A percentile compares a stretch with the other conserved stretches of the same genome.
These are phyloP conservation scores for Subacronicta megacephala DNA, from an alignment of 2,888 invertebrate genomes.

Conservation along the genomic window DNA sequence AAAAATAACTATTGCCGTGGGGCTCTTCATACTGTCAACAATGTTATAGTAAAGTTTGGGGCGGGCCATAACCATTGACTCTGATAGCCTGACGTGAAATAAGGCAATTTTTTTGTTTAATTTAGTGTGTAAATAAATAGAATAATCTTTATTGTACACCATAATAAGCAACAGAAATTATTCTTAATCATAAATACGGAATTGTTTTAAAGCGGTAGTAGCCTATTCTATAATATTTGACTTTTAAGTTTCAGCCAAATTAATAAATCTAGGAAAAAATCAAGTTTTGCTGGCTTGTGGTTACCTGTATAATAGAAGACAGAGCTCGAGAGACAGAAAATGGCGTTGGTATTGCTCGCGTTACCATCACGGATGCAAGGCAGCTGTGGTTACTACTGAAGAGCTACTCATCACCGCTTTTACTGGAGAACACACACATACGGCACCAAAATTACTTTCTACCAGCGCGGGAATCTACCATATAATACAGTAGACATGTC, in stretches of 20 bases:
- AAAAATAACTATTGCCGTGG: too few species aligned
- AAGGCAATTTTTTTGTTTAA: too few species aligned
- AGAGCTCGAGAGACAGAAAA: conserved; percentile 12
- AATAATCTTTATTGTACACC: too few species aligned
- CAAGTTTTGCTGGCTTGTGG: conserved; percentile 5
- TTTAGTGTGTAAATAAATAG: too few species aligned
- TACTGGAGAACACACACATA: conserved; percentile 24
- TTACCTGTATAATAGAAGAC: conserved; percentile 27
- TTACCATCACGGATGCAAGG: conserved; percentile 37
- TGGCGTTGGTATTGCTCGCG: conserved; percentile 30
- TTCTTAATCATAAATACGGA: too few species aligned
- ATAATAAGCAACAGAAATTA: too few species aligned
- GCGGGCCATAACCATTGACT: too few species aligned
- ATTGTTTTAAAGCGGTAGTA: too few species aligned
- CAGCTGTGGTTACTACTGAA: conserved; percentile 27
- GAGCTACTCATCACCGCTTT: conserved; percentile 12
- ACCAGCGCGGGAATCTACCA: background rate
- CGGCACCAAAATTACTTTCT: background rate
- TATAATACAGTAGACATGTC: background rate
- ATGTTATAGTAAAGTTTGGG: too few species aligned
- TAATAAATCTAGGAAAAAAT: conserved; percentile 17
- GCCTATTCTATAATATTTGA: too few species aligned
- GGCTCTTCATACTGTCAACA: too few species aligned
- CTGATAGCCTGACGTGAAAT: too few species aligned
- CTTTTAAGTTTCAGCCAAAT: conserved; percentile 8